Conservation (phyloP, 2,113 vertebrate genomes). For the Progne subis region DNA sequence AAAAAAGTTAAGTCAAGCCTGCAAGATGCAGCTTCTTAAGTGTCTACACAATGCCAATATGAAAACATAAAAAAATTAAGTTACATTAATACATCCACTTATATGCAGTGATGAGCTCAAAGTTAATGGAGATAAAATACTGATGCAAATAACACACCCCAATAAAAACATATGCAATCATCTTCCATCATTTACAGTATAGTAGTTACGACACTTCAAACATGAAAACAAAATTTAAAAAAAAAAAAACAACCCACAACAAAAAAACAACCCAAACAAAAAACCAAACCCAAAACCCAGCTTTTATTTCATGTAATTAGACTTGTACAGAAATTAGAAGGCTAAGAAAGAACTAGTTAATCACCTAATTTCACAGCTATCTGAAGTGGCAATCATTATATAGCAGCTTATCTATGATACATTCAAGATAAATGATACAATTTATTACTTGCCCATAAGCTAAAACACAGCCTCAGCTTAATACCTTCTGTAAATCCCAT, state of each 20-base stretch:
- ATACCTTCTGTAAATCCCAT: slow-evolving; percentile 87
- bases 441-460: slow-evolving; percentile 98
- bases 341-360: slow-evolving; percentile 94
- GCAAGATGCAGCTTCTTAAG: slow-evolving; percentile 94
- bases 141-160: slow-evolving; percentile 92
- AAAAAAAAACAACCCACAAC: slow-evolving; percentile 17
- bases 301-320: slow-evolving; percentile 96
- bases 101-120: slow-evolving; percentile 96
- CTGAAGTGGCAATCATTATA: slow-evolving; percentile 99
- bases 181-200: slow-evolving; percentile 98
- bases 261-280: slow-evolving; percentile 69
- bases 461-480: slow-evolving; percentile 93
- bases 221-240: slow-evolving; percentile 86
- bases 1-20: slow-evolving; percentile 94
- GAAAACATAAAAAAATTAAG: slow-evolving; percentile 97
- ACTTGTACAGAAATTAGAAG: slow-evolving; percentile 95
- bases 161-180: slow-evolving; percentile 90
- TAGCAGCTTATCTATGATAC: slow-evolving; percentile 99
- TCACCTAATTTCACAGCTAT: slow-evolving; percentile 99
- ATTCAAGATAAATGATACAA: slow-evolving; percentile 99
- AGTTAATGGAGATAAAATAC: slow-evolving; percentile 99
- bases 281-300: slow-evolving; percentile 80
- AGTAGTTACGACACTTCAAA: slow-evolving; percentile 99
- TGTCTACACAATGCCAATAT: slow-evolving; percentile 91
- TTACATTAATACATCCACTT: slow-evolving; percentile 94